phyloP scores from a whole-genome alignment of 2,888 invertebrate species.

The Lithophane socia region DNA sequence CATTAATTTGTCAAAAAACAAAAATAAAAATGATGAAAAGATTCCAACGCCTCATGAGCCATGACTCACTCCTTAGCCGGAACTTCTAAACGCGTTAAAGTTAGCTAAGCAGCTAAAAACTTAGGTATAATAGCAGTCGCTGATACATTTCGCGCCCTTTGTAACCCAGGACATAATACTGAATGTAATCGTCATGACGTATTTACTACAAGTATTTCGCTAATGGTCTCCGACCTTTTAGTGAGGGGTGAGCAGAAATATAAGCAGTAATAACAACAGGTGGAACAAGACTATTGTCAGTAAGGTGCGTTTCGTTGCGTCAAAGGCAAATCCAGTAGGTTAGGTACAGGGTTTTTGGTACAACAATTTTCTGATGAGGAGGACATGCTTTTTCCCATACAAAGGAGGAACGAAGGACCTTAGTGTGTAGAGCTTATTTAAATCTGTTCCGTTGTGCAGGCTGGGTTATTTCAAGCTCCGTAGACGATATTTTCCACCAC shows the following conservation, averaged over 20 bases:
- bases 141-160: slow-evolving; percentile 34
- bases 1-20: slow-evolving; percentile 14
- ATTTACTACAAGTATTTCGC: slow-evolving; percentile 16
- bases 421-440: background rate
- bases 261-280: slow-evolving; percentile 4
- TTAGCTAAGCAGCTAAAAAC: slow-evolving; percentile 10
- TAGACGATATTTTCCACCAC: background rate
- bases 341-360: background rate
- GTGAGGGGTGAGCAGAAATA: slow-evolving; percentile 1
- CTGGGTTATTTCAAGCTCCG: too few species aligned
- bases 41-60: slow-evolving; percentile 10
- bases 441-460: too few species aligned
- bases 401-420: background rate
- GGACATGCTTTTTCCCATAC: background rate
- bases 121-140: slow-evolving; percentile 10
- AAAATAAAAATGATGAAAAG: slow-evolving; percentile 36
- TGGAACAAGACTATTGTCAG: slow-evolving; percentile 2
- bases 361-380: background rate
- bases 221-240: slow-evolving; percentile 29
- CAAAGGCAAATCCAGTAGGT: background rate
- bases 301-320: background rate
- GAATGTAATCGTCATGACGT: slow-evolving; percentile 27
- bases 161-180: slow-evolving; percentile 26
- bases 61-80: slow-evolving; percentile 47
- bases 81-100: slow-evolving; percentile 27